Evolutionary conservation across 2,888 invertebrate species (phyloP).

Genomic region (Agriopis leucophaearia): DNA sequence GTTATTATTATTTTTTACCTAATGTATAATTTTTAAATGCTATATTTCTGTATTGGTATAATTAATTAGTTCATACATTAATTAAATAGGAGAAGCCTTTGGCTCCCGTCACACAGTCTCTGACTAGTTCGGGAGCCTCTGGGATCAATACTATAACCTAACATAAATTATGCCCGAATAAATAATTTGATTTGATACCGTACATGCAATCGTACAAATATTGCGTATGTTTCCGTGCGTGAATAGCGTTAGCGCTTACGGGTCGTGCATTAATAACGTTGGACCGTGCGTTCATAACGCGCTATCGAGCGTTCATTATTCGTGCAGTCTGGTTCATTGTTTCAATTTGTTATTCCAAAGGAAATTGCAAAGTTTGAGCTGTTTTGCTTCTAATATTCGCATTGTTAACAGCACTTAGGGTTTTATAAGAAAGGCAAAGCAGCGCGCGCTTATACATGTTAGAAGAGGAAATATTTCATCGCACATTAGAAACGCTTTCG

Average conservation of each 20-base stretch:
- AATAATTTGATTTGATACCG: too few species aligned
- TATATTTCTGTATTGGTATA: too few species aligned
- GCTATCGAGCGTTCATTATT: neutral
- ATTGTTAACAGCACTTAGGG: conserved; percentile 41
- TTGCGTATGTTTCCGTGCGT: neutral
- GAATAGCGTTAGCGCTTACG: neutral
- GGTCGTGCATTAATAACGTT: neutral
- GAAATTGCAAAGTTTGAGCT: conserved; percentile 21
- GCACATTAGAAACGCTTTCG: neutral
- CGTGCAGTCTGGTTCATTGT: neutral
- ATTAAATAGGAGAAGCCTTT: too few species aligned
- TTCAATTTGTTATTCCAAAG: conserved; percentile 27
- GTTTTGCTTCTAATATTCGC: conserved; percentile 30
- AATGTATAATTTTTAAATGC: too few species aligned
- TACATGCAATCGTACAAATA: neutral
- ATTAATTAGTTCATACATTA: too few species aligned
- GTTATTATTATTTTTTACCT: too few species aligned
- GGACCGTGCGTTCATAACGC: neutral
- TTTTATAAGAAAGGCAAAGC: conserved; percentile 57
- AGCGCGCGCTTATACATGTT: conserved; percentile 74
- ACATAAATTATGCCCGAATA: too few species aligned
- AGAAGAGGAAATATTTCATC: conserved; percentile 47
- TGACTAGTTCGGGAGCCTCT: too few species aligned
- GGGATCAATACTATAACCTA: too few species aligned
- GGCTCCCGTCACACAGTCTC: too few species aligned